phyloP scores from a whole-genome alignment of 2,797 vertebrate species.

The Channallabes apus region DNA sequence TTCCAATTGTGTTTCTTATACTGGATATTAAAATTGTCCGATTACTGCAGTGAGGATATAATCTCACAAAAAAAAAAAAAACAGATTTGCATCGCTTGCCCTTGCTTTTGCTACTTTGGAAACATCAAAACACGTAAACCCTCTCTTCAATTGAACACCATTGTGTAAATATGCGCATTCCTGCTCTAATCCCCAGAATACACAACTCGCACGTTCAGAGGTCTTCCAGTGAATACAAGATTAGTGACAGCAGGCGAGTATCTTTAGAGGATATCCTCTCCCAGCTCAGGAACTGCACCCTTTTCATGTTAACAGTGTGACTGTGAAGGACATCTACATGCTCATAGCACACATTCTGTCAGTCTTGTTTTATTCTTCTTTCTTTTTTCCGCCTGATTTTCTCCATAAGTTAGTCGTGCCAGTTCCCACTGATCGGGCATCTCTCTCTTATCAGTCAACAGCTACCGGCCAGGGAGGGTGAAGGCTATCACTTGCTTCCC shows the following conservation, averaged over 20 bases:
- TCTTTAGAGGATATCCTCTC: conserved; percentile 30
- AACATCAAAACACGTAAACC: conserved; percentile 16
- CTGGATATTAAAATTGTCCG: neutral
- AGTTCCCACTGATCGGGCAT: neutral
- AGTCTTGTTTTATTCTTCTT: neutral
- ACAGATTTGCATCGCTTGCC: conserved; percentile 38
- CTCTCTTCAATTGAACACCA: conserved; percentile 19
- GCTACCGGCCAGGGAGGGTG: neutral
- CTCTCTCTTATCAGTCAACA: neutral
- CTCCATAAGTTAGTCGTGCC: neutral
- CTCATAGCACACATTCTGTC: neutral
- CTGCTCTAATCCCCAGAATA: conserved; percentile 41
- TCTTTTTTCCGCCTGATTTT: no score
- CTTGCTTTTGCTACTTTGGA: conserved; percentile 21
- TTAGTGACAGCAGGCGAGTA: conserved; percentile 31
- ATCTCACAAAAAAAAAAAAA: neutral
- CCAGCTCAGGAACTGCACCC: conserved; percentile 1
- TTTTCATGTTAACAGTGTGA: conserved; percentile 5
- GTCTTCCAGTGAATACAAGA: conserved; percentile 35
- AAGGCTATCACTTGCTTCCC: neutral
- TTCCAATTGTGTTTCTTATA: neutral
- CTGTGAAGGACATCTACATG: neutral
- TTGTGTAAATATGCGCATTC: conserved; percentile 44
- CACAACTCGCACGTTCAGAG: conserved; percentile 24
- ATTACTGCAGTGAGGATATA: neutral